A percentile compares a stretch with the other conserved stretches of the same genome.
Conservation (phyloP, 2,888 invertebrate genomes). For the Eudasyphora cyanicolor region DNA sequence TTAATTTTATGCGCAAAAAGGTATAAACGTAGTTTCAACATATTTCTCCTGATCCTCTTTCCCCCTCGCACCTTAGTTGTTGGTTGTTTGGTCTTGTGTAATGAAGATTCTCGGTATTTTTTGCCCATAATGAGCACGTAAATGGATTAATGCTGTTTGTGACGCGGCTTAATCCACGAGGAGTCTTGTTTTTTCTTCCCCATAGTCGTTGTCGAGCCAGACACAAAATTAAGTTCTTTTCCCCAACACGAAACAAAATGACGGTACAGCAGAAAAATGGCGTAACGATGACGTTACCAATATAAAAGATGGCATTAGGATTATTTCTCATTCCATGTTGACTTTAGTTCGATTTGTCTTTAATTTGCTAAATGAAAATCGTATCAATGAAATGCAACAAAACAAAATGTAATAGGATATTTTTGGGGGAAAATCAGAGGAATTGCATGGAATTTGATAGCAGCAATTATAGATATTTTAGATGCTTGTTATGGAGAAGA, state of each 20-base stretch:
- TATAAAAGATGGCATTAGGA: background rate
- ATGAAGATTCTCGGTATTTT: background rate
- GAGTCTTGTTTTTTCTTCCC: conserved; percentile 32
- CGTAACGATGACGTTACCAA: conserved; percentile 6
- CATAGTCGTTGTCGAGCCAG: conserved; percentile 42
- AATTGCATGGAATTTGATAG: background rate
- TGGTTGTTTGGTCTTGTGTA: conserved; percentile 31
- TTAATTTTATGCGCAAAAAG: conserved; percentile 45
- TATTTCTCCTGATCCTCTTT: background rate
- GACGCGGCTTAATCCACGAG: conserved; percentile 64
- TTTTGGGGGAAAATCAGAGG: background rate
- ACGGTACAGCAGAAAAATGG: background rate
- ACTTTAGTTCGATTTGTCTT: conserved; percentile 11
- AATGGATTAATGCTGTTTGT: conserved; percentile 65
- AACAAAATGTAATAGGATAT: conserved; percentile 2
- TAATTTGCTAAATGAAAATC: conserved; percentile 32
- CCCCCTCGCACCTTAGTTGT: background rate
- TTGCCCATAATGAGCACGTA: conserved; percentile 58
- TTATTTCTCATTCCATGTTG: background rate
- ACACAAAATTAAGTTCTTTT: conserved; percentile 60
- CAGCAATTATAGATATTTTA: too few relatives aligned
- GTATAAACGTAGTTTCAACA: background rate
- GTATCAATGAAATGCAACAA: background rate
- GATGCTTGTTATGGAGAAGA: too few relatives aligned
- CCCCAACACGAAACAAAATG: background rate